Evolutionary conservation across 2,797 vertebrate genomes (phyloP).

Genomic region (Smutsia gigantea): DNA sequence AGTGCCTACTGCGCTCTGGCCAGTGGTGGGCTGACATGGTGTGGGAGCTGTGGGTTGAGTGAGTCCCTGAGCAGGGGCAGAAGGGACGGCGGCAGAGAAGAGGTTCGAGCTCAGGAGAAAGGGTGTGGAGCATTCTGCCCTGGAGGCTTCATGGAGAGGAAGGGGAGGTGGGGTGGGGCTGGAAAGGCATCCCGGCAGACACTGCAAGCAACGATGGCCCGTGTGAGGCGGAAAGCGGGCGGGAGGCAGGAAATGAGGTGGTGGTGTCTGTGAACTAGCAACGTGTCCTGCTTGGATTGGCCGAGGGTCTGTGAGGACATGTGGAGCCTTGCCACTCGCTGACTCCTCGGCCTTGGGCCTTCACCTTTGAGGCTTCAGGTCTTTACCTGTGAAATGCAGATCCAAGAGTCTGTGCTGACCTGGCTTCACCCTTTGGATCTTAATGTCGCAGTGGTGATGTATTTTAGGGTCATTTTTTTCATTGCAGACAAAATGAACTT

Average conservation of each 20-base stretch:
- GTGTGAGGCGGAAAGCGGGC: background rate
- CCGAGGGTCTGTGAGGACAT: background rate
- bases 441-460: background rate
- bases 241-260: background rate
- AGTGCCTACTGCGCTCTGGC: background rate
- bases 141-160: background rate
- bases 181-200: background rate
- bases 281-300: background rate
- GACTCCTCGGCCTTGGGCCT: background rate
- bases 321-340: rapidly evolving
- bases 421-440: background rate
- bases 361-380: background rate
- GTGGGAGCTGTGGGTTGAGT: background rate
- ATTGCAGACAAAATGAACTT: slow-evolving; percentile 92
- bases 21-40: background rate
- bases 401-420: background rate
- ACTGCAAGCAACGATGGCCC: background rate
- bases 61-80: background rate
- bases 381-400: background rate
- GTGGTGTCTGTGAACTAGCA: background rate
- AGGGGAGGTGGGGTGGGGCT: background rate
- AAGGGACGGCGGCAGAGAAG: background rate
- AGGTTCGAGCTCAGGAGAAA: background rate
- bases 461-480: background rate
- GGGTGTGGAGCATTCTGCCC: background rate